phyloP scores from a whole-genome alignment of 2,888 invertebrate species.

The Dioctria linearis region DNA sequence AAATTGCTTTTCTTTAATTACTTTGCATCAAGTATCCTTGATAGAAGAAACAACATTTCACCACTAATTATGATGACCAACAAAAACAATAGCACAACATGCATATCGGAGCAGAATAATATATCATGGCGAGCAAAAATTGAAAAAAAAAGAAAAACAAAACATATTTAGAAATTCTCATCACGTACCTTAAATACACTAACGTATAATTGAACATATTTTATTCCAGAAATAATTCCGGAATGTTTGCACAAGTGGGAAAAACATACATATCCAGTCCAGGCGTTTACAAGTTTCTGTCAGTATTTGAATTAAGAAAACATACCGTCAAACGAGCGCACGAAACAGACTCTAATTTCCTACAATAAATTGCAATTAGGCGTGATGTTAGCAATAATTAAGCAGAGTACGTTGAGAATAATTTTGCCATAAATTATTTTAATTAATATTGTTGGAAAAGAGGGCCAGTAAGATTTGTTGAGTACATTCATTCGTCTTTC shows the following conservation, averaged over 20 bases:
- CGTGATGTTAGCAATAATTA: slow-evolving; percentile 24
- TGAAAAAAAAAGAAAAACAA: background rate
- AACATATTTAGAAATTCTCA: slow-evolving; percentile 36
- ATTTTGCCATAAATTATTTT: slow-evolving; percentile 15
- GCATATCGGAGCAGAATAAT: too few species aligned
- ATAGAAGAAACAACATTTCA: too few species aligned
- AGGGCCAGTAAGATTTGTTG: background rate
- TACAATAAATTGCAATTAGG: slow-evolving; percentile 33
- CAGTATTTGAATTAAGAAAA: too few species aligned
- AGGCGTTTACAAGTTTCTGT: slow-evolving; percentile 4
- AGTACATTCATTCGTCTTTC: too few species aligned
- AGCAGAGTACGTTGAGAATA: slow-evolving; percentile 15
- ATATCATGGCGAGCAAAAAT: background rate
- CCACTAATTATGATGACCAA: too few species aligned
- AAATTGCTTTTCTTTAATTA: too few species aligned
- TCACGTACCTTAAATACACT: slow-evolving; percentile 38
- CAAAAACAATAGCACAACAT: too few species aligned
- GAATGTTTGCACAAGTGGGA: slow-evolving; percentile 34
- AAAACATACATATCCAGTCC: background rate
- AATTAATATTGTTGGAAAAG: background rate
- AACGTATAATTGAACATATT: slow-evolving; percentile 30
- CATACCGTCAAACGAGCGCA: slow-evolving; percentile 1
- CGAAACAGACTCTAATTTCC: slow-evolving; percentile 11
- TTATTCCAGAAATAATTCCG: slow-evolving; percentile 33
- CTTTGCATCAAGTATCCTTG: too few species aligned